Base-by-base conservation (phyloP, 2,797 vertebrate species). In the Oreortyx pictus region DNA sequence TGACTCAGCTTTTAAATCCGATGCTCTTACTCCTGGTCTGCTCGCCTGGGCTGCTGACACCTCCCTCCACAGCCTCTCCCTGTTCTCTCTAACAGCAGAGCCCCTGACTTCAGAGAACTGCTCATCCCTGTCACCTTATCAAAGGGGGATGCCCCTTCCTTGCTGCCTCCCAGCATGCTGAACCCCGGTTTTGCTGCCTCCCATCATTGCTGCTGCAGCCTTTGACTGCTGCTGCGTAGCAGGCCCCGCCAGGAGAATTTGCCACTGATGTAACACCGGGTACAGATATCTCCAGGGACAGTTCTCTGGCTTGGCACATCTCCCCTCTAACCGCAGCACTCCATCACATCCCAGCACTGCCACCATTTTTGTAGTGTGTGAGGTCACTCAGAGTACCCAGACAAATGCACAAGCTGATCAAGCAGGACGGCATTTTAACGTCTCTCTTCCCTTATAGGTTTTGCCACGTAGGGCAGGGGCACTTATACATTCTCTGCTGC, bases 1-100 rank as follows among this genome's bases (percentile, higher is more conserved):
- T 94, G 90, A 93, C 78, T 91, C 90, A 94, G 91, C 88, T 90
- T 90, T 92, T 92, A 60, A 65, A 9, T 65, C 22, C 72, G 78
- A 72, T 80, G 86, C 43, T 86, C 7, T 77, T 80, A 79, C 39
- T 91, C 61, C 72, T 75, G 66, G 46, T 49, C 71, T 86, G 35
- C 44, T 56, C 17, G 23, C 35, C 71, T 73, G 65, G 60, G 62
- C 80, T 3, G 66, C 68, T 92, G 71, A 89, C 78, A 91, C 83
- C 64, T 91, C 76, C 61, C 25, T 11, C 31, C 54, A 66, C 77
- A 75, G 62, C 43, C 47, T 84, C 47, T 76, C 50, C 43, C 41
- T 50, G 27, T 41, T 78, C 6, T 16, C 75, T 66, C 52, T 57
- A 22, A 29, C 44, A 90, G 46, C 3, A 17, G 6, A 20, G 29